Evolutionary conservation across 2,113 vertebrate genomes (phyloP).

Genomic region (Mormoops blainvillei): DNA sequence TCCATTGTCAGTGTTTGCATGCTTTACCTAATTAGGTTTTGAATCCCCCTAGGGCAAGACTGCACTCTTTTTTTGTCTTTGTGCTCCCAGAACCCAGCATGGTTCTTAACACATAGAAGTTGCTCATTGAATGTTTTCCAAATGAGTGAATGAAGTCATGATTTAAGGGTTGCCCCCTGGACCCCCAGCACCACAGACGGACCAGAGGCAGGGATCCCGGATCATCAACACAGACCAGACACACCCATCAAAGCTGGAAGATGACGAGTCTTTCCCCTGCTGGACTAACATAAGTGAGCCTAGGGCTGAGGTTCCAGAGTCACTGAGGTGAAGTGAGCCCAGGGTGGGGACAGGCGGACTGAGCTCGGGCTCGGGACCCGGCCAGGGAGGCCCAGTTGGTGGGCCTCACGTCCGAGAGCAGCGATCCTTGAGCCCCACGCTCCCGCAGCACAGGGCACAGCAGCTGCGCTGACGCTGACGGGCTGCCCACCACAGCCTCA

Average conservation of each 20-base stretch:
- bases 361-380: not conserved
- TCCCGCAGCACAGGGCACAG: not conserved
- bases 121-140: not conserved
- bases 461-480: not conserved
- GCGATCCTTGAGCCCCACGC: not conserved
- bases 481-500: not conserved
- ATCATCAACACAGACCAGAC: not conserved
- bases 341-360: not conserved
- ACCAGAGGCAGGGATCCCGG: not conserved
- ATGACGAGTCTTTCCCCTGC: not conserved
- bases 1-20: not conserved
- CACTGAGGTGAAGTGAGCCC: not conserved
- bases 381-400: not conserved
- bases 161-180: not conserved
- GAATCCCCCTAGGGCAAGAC: not conserved
- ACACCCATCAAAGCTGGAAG: not conserved
- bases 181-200: not conserved
- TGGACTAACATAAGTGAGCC: not conserved
- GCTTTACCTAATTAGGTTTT: not conserved
- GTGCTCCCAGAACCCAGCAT: not conserved
- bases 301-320: slow-evolving; percentile 28
- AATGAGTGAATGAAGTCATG: not conserved
- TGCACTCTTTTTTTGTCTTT: not conserved
- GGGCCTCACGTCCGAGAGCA: accelerated
- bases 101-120: not conserved